Base-by-base conservation (phyloP, 2,113 vertebrate species). In the Oncorhynchus clarkii region DNA sequence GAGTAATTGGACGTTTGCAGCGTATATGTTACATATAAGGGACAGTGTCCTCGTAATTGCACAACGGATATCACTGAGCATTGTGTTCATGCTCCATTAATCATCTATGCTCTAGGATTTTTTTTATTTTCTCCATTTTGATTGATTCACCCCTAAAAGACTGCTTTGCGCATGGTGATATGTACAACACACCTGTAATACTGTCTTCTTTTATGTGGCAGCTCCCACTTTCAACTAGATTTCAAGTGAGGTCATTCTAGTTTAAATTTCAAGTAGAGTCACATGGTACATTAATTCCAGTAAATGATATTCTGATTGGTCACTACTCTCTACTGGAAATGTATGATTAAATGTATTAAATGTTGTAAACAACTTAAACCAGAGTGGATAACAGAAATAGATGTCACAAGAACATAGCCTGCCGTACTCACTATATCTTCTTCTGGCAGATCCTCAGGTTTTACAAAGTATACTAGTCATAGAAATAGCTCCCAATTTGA, bases 281-380 rank as follows among this genome's bases (percentile, higher is more conserved):
- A 89, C 13, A 3, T 22, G 20, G 16, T 22, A 22, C 59, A 54
- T 54, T 67, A 45, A 72, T 89, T 88, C 87, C 89, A 85, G 87
- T 86, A 89, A 88, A 67, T 74, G 20, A 14, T 7, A 62, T 76
- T 67, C 78, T 59, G n/a, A 85, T 77, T 16, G 14, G 71, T 78
- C 60, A 6, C 31, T 45, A 9, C n/a, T 51, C 14, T 81, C 12
- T 73, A 77, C 88, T 84, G 88, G 85, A 89, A 89, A 88, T 82
- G 75, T 6, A 20, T 3, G 3, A 68, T 68, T 5, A 49, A 26
- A 26, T 26, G 26, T 26, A 26, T 26, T 26, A 26, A 26, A 26
- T 26, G 26, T 26, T 76, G 69, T 59, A 7, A 57, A 75, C 9
- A 84, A 83, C 65, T 60, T 62, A 60, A 87, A 70, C 22, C 22